A percentile compares a stretch with the other conserved stretches of the same genome.
Conservation (phyloP, 2,888 invertebrate genomes). For the Elmis aenea region DNA sequence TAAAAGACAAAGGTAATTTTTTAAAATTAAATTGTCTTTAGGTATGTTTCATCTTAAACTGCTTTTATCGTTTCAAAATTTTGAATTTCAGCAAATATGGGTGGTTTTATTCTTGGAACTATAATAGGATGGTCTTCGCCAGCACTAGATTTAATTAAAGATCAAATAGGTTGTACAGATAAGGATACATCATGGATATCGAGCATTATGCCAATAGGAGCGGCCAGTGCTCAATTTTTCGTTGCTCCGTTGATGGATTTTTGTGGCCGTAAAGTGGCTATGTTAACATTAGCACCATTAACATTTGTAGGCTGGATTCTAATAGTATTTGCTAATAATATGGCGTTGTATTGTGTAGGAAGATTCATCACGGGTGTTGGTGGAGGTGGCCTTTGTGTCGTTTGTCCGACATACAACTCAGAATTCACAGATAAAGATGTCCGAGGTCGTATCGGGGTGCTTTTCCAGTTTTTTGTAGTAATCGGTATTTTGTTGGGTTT, state of each 20-base stretch:
- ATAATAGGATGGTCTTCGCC: constrained; percentile 49
- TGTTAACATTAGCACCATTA: constrained; percentile 28
- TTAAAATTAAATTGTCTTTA: too few species aligned
- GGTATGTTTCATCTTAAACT: too few species aligned
- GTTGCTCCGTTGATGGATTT: constrained; percentile 17
- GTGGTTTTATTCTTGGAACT: constrained; percentile 42
- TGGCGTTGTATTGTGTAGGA: constrained; percentile 21
- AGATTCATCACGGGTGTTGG: constrained; percentile 47
- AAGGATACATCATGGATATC: not conserved
- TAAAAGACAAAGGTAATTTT: too few species aligned
- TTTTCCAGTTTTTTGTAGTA: constrained; percentile 71
- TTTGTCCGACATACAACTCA: constrained; percentile 76
- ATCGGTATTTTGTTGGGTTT: constrained; percentile 75
- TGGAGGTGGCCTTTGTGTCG: constrained; percentile 67
- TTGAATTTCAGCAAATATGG: constrained; percentile 25
- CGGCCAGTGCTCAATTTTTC: constrained; percentile 22
- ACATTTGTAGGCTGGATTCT: constrained; percentile 31
- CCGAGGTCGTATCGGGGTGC: constrained; percentile 73
- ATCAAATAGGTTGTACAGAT: constrained; percentile 7
- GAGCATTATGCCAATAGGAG: constrained; percentile 27
- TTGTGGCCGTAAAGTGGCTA: constrained; percentile 28
- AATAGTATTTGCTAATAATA: constrained; percentile 19
- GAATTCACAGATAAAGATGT: constrained; percentile 77
- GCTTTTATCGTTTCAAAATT: too few species aligned
- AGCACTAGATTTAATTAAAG: constrained; percentile 40